Evolutionary conservation across 2,888 invertebrate genomes (phyloP).

Genomic region (Athalia rosae): DNA sequence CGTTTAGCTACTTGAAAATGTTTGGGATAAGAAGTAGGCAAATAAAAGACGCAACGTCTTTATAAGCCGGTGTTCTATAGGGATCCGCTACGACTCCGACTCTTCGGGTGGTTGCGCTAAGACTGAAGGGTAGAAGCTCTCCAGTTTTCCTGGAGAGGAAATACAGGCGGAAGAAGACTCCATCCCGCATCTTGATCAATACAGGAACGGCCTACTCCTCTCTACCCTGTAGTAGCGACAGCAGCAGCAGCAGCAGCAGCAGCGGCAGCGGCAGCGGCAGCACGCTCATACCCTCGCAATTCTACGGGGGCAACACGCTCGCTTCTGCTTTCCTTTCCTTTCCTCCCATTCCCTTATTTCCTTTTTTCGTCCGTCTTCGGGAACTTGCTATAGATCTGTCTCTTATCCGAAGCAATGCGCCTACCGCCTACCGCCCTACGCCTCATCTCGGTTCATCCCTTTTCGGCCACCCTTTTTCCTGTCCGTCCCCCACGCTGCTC

Average conservation of each 20-base stretch:
- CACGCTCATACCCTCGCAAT: constrained; percentile 22
- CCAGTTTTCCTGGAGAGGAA: constrained; percentile 56
- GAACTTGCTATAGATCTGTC: constrained; percentile 67
- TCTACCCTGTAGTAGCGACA: constrained; percentile 25
- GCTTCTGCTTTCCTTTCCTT: constrained; percentile 55
- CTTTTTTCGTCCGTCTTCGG: constrained; percentile 10
- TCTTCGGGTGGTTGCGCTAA: constrained; percentile 38
- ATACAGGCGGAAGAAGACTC: constrained; percentile 70
- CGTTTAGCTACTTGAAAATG: constrained; percentile 1
- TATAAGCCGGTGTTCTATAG: constrained; percentile 15
- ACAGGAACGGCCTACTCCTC: constrained; percentile 71
- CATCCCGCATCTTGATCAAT: constrained; percentile 73
- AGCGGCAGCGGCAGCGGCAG: not conserved
- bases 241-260: constrained; percentile 22
- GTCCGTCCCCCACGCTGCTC: constrained; percentile 53
- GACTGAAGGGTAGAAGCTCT: constrained; percentile 38
- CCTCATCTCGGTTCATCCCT: constrained; percentile 52
- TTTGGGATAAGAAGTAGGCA: too few relatives aligned
- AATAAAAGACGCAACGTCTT: constrained; percentile 15
- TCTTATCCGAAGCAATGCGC: constrained; percentile 70
- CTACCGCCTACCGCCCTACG: constrained; percentile 61
- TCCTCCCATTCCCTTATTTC: constrained; percentile 51
- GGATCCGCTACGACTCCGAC: constrained; percentile 34
- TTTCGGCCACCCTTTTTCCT: constrained; percentile 59
- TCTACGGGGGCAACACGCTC: constrained; percentile 53